Evolutionary conservation across 2,113 vertebrate species (phyloP), one percentile per base, ranked within the genome.

Genomic region (Corythornis cristatus): DNA sequence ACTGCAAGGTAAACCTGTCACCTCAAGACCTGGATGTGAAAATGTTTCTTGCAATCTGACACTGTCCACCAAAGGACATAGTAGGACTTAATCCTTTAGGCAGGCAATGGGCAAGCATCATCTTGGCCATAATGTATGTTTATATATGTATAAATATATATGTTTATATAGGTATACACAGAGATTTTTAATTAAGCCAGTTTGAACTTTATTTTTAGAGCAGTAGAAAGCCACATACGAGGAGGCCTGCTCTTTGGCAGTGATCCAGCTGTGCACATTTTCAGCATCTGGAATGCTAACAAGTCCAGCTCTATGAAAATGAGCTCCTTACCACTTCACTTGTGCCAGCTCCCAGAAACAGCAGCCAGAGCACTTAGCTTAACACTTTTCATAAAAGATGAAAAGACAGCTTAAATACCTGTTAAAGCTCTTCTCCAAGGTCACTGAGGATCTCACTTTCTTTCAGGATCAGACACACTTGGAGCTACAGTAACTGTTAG

Each of bases 241-340:
- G 88, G 77, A 57, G 64, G 25, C 45, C 87, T 91, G 57, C 71
- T 57, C 90, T 94, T 77, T 67, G 94, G 96, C 92, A 86, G 84
- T 9, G 17, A 89, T 65, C 96, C 96, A 97, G 86, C 88, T 92
- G 86, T 90, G 84, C 90, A 95, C 77, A 94, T 90, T 97, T 96
- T 93, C 93, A 97, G 88, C 95, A 97, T 96, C 93, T 97, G 97
- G 94, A 97, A 97, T 92, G 91, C 86, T 95, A 96, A 96, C 88
- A 93, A 96, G 56, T 80, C 86, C 76, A 91, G 83, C 90, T 96
- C 85, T 92, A 67, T 94, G 93, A 93, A 97, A 97, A 95, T 90
- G 71, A 97, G 46, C 83, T 97, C 77, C 89, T 88, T 88, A 84
- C 25, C 91, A 87, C 89, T 79, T 75, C 15, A 40, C 92, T 91